Evolutionary conservation across 2,888 invertebrate genomes (phyloP), one percentile per base, ranked within the genome.

Genomic region (Aporophyla nigra): DNA sequence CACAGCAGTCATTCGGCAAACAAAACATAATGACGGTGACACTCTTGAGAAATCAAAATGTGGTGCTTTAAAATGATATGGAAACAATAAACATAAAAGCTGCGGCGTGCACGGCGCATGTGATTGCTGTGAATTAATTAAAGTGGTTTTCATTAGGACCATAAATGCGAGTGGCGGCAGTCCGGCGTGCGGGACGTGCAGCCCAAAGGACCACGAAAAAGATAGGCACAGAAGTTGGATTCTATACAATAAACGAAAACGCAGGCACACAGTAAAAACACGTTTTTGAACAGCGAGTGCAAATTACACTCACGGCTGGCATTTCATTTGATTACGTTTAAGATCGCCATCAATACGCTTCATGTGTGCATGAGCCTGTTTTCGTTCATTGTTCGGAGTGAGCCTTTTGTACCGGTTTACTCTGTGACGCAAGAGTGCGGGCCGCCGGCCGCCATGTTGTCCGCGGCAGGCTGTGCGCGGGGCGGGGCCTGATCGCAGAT

Each of bases 121-220:
- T 95, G 96, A 96, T 96, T 95, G 95, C 95, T 94, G 96, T 94
- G 96, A 95, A 96, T 96, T 96, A 96, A 96, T 96, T 96, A 96
- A 94, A 95, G 95, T 96, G 95, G 93, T 93, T 96, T 96, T 96
- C 95, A 95, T 96, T 95, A 95, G 93, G 93, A 93, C 90, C 91
- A 94, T 95, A 95, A 94, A 95, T 84, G 80, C 80, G 83, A 83
- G 83, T 85, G 85, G 85, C 85, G 85, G 85, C 84, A 87, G 80
- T 76, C 82, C 78, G 83, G 68, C 74, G 76, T 76, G 82, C 86
- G 83, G 82, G 78, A 71, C 85, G 87, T 76, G 77, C 88, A 70
- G 59, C 65, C 79, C 76, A 73, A 86, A 89, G 91, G 91, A 21
- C 33, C 58, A 58, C 21, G 1, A 3, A 7, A 10, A 5, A 53